Evolutionary conservation across 2,113 vertebrate species (phyloP), one percentile per base, ranked within the genome.

Genomic region (Rhodinocichla rosea): DNA sequence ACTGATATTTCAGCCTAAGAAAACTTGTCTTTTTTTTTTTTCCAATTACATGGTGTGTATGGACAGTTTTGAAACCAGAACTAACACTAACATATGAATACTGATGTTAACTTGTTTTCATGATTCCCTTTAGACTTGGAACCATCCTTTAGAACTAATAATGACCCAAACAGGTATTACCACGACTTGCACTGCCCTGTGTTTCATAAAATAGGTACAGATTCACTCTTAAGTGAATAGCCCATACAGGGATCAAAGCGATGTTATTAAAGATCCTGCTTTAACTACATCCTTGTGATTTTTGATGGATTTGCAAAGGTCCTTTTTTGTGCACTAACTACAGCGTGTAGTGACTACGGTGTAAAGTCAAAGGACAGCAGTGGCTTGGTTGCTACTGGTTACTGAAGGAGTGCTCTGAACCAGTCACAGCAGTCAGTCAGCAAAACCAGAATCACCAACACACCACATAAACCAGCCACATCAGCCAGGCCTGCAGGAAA

Each of bases 351-450:
- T 73, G 80, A 60, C 53, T 68, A 42, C 2, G 1, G 70, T 56
- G 67, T 83, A 59, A 74, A 52, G 82, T 55, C 91, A 94, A 67
- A 95, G 94, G 94, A 90, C 87, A 83, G 35, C 68, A 35, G 68
- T 63, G 91, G 90, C 63, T 91, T 86, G 87, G 93, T 95, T 94
- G 94, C 94, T 83, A 95, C 23, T 71, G 81, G 95, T 94, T 94
- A 96, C 83, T n/a, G 87, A 50, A 77, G 49, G 40, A 67, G 59
- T 35, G 68, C 68, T 94, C 64, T 7, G 35, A 63, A 50, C 30
- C 5, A 92, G 47, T n/a, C 79, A 12, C 47, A 22, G 75, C 52
- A 18, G 12, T 19, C 28, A 53, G 49, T 20, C 75, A 57, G 56
- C 50, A 89, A 50, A 83, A 62, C 2, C 59, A 40, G 90, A 56